Percentiles rank a stretch among this genome's conserved stretches.
phyloP scores from a whole-genome alignment of 1,140 invertebrate species.

The Leptoteleia sp. region DNA sequence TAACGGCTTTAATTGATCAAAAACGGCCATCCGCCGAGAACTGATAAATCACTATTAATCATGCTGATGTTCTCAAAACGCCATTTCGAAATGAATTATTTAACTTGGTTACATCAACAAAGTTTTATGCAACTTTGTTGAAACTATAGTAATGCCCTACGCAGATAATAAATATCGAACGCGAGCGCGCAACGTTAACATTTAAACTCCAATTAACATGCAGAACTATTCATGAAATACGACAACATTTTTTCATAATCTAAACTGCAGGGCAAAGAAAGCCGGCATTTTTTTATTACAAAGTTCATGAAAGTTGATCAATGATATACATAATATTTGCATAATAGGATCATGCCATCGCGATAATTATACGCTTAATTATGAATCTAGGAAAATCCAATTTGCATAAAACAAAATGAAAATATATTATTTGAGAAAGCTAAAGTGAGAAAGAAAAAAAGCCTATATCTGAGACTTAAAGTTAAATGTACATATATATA shows the following conservation, averaged over 20 bases:
- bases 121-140: conserved; percentile 37
- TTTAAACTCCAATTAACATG: conserved; percentile 55
- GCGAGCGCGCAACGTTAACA: conserved; percentile 28
- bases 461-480: conserved; percentile 3
- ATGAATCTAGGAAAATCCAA: conserved; percentile 53
- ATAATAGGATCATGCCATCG: conserved; percentile 56
- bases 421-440: conserved; percentile 43
- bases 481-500: background rate
- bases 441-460: conserved; percentile 2
- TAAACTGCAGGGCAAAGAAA: conserved; percentile 48
- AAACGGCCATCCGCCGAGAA: conserved; percentile 16
- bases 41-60: conserved; percentile 49
- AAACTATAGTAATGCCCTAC: conserved; percentile 31
- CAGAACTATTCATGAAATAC: conserved; percentile 61
- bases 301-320: conserved; percentile 63
- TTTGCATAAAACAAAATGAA: conserved; percentile 51
- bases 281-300: conserved; percentile 37
- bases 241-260: conserved; percentile 60
- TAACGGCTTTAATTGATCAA: conserved; percentile 42
- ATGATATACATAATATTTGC: conserved; percentile 62
- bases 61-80: conserved; percentile 12
- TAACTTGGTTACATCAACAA: conserved; percentile 24
- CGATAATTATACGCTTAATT: conserved; percentile 54
- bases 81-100: conserved; percentile 38
- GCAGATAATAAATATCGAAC: conserved; percentile 49